A percentile compares a stretch with the other conserved stretches of the same genome.
Conservation (phyloP, 2,113 vertebrate genomes). For the Sclerurus mexicanus region DNA sequence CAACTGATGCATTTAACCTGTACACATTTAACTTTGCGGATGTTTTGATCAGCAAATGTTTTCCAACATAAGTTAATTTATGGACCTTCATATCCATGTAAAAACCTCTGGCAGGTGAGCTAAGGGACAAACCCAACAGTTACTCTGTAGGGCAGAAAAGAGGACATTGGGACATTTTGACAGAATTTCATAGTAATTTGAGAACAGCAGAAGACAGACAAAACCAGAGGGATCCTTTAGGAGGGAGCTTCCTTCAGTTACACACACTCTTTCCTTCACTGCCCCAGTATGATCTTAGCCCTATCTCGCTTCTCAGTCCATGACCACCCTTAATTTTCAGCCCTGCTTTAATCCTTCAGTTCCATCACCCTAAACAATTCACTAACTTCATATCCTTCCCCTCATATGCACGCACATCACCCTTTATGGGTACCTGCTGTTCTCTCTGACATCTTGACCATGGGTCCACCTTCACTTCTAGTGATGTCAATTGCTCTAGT, state of each 20-base stretch:
- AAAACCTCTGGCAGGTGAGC: background rate
- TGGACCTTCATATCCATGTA: background rate
- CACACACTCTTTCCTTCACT: background rate
- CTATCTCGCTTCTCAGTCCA: background rate
- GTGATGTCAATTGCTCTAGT: background rate
- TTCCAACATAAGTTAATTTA: background rate
- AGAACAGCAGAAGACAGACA: background rate
- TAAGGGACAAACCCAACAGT: background rate
- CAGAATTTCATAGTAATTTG: background rate
- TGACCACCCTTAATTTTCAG: background rate
- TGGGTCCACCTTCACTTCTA: background rate
- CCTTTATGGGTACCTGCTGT: background rate
- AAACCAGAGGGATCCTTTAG: background rate
- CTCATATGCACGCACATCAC: background rate
- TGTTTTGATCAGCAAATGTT: background rate
- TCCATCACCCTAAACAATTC: background rate
- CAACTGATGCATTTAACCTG: background rate
- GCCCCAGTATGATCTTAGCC: background rate
- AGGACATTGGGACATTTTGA: background rate
- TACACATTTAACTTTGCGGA: background rate
- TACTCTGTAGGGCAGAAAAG: background rate
- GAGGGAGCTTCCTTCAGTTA: background rate
- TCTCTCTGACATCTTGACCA: background rate
- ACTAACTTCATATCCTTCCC: background rate
- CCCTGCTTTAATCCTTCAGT: background rate